Percentiles rank a stretch among this genome's conserved stretches.
Evolutionary conservation across 2,113 vertebrate species (phyloP).

Genomic region (Psephotus haematonotus): DNA sequence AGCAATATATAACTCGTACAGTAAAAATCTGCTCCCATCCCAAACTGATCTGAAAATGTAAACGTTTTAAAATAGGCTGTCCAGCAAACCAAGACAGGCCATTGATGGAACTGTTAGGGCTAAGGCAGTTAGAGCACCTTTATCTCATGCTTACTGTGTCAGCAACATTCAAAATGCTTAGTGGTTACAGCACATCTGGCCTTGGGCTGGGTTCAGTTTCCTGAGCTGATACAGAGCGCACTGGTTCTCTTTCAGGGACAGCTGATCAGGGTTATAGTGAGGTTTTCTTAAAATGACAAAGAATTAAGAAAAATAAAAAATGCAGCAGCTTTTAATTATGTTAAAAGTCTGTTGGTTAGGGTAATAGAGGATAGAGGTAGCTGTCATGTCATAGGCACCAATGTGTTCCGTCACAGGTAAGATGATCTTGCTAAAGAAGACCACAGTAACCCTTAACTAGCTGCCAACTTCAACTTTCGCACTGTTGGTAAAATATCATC

Average conservation of each 20-base stretch:
- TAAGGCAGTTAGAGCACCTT: neutral
- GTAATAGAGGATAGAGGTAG: neutral
- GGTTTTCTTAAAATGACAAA: neutral
- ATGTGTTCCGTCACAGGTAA: neutral
- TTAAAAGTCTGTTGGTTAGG: neutral
- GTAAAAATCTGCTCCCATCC: rapidly evolving
- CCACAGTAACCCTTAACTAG: neutral
- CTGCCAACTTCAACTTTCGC: constrained; percentile 72
- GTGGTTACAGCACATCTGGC: neutral
- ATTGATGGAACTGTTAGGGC: neutral
- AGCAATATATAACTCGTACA: neutral
- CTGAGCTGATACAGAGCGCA: too few relatives aligned
- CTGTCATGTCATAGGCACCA: neutral
- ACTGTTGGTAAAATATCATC: constrained; percentile 85
- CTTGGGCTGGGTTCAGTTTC: neutral
- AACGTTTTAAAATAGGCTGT: neutral
- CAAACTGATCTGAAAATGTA: neutral
- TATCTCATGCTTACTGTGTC: neutral
- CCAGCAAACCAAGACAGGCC: neutral
- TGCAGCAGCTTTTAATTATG: neutral
- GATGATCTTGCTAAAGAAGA: neutral
- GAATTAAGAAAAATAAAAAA: neutral
- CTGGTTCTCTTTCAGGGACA: neutral
- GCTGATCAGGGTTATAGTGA: rapidly evolving
- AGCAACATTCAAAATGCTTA: neutral